A percentile compares a stretch with the other conserved stretches of the same genome.
phyloP scores from a whole-genome alignment of 2,888 invertebrate species.

The Exocentrus adspersus region DNA sequence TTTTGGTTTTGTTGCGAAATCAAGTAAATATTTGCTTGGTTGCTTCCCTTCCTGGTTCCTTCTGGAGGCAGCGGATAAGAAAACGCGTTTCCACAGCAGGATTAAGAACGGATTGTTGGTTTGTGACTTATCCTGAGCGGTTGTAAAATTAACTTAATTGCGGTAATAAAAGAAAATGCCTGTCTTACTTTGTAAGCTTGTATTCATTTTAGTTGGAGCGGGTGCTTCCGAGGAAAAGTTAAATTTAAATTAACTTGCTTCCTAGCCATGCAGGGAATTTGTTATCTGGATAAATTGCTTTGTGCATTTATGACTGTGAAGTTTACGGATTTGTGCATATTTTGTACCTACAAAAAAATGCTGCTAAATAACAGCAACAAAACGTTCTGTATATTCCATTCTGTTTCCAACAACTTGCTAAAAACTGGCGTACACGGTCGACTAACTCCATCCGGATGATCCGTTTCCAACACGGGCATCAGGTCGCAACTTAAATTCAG shows the following conservation, averaged over 20 bases:
- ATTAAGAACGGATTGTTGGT: constrained; percentile 59
- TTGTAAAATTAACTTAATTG: constrained; percentile 60
- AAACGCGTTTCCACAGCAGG: constrained; percentile 39
- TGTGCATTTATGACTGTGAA: constrained; percentile 4
- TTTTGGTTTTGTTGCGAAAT: too few relatives aligned
- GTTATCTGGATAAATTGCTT: constrained; percentile 9
- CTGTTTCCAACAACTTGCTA: too few relatives aligned
- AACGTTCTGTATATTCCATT: too few relatives aligned
- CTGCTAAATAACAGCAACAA: too few relatives aligned
- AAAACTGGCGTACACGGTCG: neutral
- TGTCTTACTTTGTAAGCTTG: constrained; percentile 47
- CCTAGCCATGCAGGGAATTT: constrained; percentile 12
- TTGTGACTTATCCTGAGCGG: constrained; percentile 58
- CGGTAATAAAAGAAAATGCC: constrained; percentile 56
- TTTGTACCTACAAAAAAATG: too few relatives aligned
- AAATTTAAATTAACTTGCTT: constrained; percentile 43
- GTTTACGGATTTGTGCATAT: too few relatives aligned
- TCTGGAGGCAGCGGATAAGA: constrained; percentile 48
- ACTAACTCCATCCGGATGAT: constrained; percentile 3
- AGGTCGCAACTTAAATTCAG: constrained; percentile 22
- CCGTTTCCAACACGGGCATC: constrained; percentile 7
- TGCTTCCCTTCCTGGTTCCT: constrained; percentile 31
- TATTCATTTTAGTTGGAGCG: constrained; percentile 46
- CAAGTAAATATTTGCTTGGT: constrained; percentile 41
- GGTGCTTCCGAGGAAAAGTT: constrained; percentile 38